A percentile compares a stretch with the other conserved stretches of the same genome.
phyloP scores from a whole-genome alignment of 2,888 invertebrate genomes.

The Drosophila nigritarsus region DNA sequence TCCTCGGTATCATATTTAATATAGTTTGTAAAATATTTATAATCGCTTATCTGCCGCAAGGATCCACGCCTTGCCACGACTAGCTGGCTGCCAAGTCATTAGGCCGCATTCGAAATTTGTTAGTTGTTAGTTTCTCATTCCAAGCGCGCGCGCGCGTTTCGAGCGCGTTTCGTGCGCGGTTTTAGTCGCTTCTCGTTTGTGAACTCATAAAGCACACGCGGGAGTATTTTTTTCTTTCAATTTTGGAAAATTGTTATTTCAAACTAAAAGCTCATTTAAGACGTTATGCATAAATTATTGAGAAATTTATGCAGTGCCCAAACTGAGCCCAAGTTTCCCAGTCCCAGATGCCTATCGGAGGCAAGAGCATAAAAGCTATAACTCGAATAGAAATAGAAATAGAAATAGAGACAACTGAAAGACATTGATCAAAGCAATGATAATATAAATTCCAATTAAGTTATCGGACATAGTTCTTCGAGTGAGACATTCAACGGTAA shows the following conservation, averaged over 20 bases:
- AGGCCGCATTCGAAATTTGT: constrained; percentile 49
- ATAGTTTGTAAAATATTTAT: constrained; percentile 72
- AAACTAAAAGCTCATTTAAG: constrained; percentile 64
- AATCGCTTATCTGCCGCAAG: constrained; percentile 59
- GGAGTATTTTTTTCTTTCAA: background rate
- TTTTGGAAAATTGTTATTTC: constrained; percentile 29
- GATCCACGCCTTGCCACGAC: constrained; percentile 30
- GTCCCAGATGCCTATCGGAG: constrained; percentile 55
- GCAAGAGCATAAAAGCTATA: constrained; percentile 35
- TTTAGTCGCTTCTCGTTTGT: background rate
- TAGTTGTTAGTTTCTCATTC: constrained; percentile 12
- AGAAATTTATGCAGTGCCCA: constrained; percentile 54
- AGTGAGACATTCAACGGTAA: constrained; percentile 73
- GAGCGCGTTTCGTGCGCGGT: constrained; percentile 1
- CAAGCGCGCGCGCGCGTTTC: constrained; percentile 27
- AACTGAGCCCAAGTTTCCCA: constrained; percentile 23
- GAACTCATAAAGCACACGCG: constrained; percentile 26
- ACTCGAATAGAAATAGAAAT: constrained; percentile 1
- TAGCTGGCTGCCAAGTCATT: constrained; percentile 71
- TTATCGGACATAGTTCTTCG: constrained; percentile 44
- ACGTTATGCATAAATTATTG: constrained; percentile 63
- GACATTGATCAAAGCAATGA: constrained; percentile 76
- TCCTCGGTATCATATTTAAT: constrained; percentile 57
- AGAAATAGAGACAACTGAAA: constrained; percentile 13
- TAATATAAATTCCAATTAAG: constrained; percentile 82